Conservation (phyloP, 2,888 invertebrate species). For the Fragum sueziense region DNA sequence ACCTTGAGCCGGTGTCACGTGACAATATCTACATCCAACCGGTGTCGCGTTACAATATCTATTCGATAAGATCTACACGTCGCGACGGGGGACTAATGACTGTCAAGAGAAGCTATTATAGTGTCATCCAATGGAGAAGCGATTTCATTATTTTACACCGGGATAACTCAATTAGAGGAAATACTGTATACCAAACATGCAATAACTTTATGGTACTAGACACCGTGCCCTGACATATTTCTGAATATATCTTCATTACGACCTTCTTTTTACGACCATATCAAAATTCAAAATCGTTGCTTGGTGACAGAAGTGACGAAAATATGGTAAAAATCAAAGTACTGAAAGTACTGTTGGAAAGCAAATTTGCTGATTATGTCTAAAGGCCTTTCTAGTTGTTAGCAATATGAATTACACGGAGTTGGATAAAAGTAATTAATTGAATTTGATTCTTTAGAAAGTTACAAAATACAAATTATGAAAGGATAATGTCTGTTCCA, state of each 20-base stretch:
- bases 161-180: constrained; percentile 41
- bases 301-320: too few species aligned
- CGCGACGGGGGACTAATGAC: constrained; percentile 40
- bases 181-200: constrained; percentile 14
- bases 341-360: too few species aligned
- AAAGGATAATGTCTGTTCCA: too few species aligned
- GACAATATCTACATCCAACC: constrained; percentile 34
- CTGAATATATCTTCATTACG: background rate
- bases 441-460: too few species aligned
- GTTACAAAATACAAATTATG: too few species aligned
- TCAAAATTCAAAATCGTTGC: background rate
- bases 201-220: constrained; percentile 1
- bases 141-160: constrained; percentile 29
- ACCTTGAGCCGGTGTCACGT: constrained; percentile 32
- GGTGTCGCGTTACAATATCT: constrained; percentile 46
- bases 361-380: too few species aligned
- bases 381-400: too few species aligned
- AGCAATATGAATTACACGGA: too few species aligned
- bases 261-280: background rate
- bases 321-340: too few species aligned
- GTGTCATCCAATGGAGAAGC: constrained; percentile 18
- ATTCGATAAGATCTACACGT: constrained; percentile 51
- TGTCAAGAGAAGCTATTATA: constrained; percentile 25
- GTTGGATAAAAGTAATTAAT: too few species aligned
- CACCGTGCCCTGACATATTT: background rate